phyloP scores from a whole-genome alignment of 2,888 invertebrate genomes.

The Volucella inflata region DNA sequence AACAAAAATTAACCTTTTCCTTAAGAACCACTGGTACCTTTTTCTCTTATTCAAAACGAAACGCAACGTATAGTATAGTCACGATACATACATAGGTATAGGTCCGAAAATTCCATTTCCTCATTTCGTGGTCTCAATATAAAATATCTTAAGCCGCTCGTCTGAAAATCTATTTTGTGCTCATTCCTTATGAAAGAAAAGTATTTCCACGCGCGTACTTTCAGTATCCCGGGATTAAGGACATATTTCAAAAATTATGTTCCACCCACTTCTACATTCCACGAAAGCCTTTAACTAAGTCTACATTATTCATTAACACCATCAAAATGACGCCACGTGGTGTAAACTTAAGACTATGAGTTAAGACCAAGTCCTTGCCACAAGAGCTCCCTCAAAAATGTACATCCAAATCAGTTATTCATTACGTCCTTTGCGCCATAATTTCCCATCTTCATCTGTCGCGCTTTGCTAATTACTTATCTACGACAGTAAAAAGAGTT shows the following conservation, averaged over 20 bases:
- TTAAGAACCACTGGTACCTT: no score
- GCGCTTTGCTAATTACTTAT: constrained; percentile 40
- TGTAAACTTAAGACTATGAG: neutral
- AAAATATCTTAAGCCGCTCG: no score
- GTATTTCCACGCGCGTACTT: neutral
- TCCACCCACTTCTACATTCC: neutral
- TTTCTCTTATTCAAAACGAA: no score
- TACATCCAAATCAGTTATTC: constrained; percentile 49
- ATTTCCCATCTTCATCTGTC: constrained; percentile 9
- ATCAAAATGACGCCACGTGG: constrained; percentile 8
- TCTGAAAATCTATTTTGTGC: neutral
- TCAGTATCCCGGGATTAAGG: neutral
- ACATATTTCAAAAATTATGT: constrained; percentile 1
- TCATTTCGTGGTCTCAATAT: neutral
- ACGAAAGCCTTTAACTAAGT: constrained; percentile 23
- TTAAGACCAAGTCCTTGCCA: neutral
- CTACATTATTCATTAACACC: constrained; percentile 38
- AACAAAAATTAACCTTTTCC: no score
- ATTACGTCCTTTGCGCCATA: constrained; percentile 30
- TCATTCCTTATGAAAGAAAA: neutral
- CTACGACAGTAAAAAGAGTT: constrained; percentile 20
- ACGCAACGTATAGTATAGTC: no score
- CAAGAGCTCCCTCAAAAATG: constrained; percentile 6
- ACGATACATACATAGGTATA: neutral
- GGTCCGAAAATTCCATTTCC: neutral